phyloP scores from a whole-genome alignment of 2,888 invertebrate genomes.

The Eristalis tenax region DNA sequence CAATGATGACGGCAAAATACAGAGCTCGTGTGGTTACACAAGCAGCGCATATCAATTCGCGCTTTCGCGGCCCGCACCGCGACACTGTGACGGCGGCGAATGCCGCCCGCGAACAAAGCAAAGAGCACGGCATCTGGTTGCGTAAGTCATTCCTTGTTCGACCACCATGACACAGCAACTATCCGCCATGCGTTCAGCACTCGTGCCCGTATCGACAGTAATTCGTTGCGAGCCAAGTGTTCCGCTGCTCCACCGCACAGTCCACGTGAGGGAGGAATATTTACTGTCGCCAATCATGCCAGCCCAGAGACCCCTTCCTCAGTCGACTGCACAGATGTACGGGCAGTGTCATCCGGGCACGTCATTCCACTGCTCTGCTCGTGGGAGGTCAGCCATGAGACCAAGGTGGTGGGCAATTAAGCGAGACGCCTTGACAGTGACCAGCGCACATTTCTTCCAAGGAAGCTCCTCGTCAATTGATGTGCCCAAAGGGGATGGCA shows the following conservation, averaged over 20 bases:
- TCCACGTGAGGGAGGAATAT: conserved; percentile 55
- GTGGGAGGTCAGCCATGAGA: background rate
- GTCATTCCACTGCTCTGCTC: background rate
- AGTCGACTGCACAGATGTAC: background rate
- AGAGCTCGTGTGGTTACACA: background rate
- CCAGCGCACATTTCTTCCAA: background rate
- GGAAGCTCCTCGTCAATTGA: background rate
- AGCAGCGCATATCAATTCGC: background rate
- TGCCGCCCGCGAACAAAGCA: background rate
- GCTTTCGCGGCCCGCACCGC: background rate
- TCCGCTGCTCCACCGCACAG: conserved; percentile 36
- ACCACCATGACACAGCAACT: background rate
- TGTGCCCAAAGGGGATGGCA: background rate
- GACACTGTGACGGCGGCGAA: background rate
- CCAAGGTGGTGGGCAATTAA: conserved; percentile 20
- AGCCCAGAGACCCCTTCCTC: conserved; percentile 24
- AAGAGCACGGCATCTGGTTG: background rate
- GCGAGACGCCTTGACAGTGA: conserved; percentile 32
- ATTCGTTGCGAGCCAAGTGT: conserved; percentile 28
- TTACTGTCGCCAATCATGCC: conserved; percentile 55
- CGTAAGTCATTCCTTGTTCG: conserved; percentile 28
- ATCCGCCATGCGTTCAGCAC: background rate
- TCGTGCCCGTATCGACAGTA: conserved; percentile 19
- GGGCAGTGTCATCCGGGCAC: background rate
- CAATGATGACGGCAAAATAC: background rate